Conservation (phyloP, 1,140 invertebrate genomes). For the Dreissena polymorpha region DNA sequence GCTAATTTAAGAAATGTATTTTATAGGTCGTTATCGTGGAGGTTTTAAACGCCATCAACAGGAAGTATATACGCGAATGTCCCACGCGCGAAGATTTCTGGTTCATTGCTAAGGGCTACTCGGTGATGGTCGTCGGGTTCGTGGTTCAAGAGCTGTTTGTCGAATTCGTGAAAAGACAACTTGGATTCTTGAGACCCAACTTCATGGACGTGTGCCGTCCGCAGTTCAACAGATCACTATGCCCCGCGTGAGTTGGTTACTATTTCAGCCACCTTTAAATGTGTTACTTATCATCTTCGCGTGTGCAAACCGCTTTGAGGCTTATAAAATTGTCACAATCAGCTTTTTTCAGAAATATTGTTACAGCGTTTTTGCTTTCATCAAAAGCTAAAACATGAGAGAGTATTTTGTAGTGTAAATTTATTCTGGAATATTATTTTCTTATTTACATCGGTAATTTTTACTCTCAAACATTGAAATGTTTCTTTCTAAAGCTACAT, state of each 20-base stretch:
- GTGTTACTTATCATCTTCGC: neutral
- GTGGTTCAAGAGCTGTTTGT: slow-evolving; percentile 87
- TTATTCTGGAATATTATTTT: no score
- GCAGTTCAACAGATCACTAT: slow-evolving; percentile 27
- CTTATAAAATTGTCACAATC: neutral
- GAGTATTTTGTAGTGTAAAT: no score
- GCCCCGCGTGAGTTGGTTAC: slow-evolving; percentile 22
- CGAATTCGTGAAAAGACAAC: slow-evolving; percentile 91
- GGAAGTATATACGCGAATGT: neutral
- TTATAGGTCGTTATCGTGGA: slow-evolving; percentile 65
- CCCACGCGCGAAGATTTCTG: slow-evolving; percentile 23
- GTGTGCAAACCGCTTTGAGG: neutral
- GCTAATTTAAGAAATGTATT: no score
- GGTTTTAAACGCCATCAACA: slow-evolving; percentile 38
- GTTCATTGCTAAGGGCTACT: slow-evolving; percentile 78
- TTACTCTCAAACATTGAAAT: no score
- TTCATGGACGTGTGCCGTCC: no score
- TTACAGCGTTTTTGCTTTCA: no score
- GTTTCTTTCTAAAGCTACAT: no score
- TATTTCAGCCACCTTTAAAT: neutral
- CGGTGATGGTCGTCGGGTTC: slow-evolving; percentile 92
- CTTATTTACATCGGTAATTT: no score
- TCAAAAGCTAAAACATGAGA: no score
- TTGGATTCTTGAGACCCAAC: no score
- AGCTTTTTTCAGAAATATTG: neutral